A percentile compares a stretch with the other conserved stretches of the same genome.
Evolutionary conservation across 2,113 vertebrate species (phyloP).

Genomic region (Charina bottae): DNA sequence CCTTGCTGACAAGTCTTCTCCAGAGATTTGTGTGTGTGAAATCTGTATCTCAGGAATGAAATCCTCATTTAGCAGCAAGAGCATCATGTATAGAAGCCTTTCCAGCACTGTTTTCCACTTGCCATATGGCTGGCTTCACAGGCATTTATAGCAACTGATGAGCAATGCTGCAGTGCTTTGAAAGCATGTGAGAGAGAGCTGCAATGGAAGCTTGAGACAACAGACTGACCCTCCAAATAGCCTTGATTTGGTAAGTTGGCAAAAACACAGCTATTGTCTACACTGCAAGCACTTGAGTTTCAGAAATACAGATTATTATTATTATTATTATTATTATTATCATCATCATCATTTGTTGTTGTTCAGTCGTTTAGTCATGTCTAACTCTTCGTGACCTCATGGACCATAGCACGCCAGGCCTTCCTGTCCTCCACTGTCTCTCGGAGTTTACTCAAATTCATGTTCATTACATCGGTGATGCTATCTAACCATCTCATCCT

Average conservation of each 20-base stretch:
- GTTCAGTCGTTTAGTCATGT: too few species aligned
- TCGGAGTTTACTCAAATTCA: too few species aligned
- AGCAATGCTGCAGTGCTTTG: constrained; percentile 55
- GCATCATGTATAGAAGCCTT: constrained; percentile 72
- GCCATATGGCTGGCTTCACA: constrained; percentile 73
- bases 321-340: too few species aligned
- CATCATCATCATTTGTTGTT: too few species aligned
- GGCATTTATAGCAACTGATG: constrained; percentile 53
- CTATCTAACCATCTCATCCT: too few species aligned
- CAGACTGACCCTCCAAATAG: background rate
- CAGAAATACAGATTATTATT: background rate
- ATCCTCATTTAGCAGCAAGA: constrained; percentile 68
- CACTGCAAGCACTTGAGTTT: background rate
- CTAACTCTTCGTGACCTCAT: too few species aligned
- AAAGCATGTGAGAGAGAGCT: constrained; percentile 32
- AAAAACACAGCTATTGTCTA: constrained; percentile 1
- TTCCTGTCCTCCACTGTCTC: too few species aligned
- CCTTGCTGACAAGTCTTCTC: constrained; percentile 63
- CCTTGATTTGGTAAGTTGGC: background rate
- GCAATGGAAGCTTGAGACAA: background rate
- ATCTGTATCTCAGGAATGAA: constrained; percentile 66
- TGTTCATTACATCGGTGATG: too few species aligned
- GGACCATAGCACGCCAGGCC: too few species aligned
- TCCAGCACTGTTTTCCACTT: constrained; percentile 67
- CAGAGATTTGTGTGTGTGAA: constrained; percentile 72